These are phyloP conservation scores for Fregetta grallaria DNA, from an alignment of 2,113 vertebrate genomes.

Conservation along the genomic window DNA sequence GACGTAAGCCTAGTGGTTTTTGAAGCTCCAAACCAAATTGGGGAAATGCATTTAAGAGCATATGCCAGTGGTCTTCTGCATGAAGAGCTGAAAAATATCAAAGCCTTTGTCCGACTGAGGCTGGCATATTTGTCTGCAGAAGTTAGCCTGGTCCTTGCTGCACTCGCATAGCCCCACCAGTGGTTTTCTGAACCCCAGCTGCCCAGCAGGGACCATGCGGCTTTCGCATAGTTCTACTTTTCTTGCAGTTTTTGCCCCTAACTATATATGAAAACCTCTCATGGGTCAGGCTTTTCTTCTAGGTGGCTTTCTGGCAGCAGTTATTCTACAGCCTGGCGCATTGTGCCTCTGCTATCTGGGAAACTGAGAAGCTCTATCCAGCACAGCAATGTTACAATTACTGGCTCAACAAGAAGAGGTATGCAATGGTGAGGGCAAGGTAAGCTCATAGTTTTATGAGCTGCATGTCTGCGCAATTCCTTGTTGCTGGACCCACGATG, in stretches of 20 bases:
- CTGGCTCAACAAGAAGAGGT: neutral
- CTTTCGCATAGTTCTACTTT: neutral
- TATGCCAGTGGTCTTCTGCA: neutral
- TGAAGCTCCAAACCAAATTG: constrained; percentile 32
- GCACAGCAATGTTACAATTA: accelerated
- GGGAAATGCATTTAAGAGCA: constrained; percentile 18
- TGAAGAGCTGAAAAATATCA: constrained; percentile 9
- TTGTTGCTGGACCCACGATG: accelerated
- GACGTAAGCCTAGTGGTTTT: neutral
- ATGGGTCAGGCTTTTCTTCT: neutral
- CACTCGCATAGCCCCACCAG: neutral
- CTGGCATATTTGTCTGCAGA: neutral
- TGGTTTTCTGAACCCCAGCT: neutral
- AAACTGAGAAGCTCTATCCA: neutral
- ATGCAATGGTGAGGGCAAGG: neutral
- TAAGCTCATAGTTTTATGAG: neutral
- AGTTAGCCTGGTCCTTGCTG: neutral
- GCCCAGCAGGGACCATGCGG: neutral
- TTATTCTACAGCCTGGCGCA: neutral
- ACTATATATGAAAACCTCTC: neutral
- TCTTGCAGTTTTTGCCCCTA: neutral
- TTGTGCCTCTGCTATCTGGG: neutral
- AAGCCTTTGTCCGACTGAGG: neutral
- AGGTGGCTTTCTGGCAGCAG: neutral
- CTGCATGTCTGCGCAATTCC: neutral